Conservation (phyloP, 2,888 invertebrate species). For the Hyles lineata region DNA sequence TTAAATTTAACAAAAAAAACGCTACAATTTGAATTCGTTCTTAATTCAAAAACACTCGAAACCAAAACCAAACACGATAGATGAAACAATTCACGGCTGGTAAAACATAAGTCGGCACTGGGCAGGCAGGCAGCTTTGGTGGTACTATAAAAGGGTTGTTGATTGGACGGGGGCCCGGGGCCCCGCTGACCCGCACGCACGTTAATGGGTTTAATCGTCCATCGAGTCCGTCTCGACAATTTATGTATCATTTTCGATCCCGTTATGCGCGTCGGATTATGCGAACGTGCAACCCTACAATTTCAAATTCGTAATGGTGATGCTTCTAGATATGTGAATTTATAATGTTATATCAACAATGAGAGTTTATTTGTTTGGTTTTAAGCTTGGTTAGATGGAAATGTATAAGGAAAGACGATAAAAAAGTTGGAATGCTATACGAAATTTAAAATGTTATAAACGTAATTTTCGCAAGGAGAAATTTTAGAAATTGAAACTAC, state of each 20-base stretch:
- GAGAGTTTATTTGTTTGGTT: constrained; percentile 49
- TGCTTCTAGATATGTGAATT: constrained; percentile 71
- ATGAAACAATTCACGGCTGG: constrained; percentile 32
- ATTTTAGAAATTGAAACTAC: too few relatives aligned
- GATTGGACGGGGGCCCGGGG: constrained; percentile 73
- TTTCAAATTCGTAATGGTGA: constrained; percentile 67
- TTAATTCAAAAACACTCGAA: background rate
- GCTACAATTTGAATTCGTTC: background rate
- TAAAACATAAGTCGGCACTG: constrained; percentile 34
- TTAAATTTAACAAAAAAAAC: too few relatives aligned
- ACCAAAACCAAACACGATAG: constrained; percentile 22
- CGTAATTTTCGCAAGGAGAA: too few relatives aligned
- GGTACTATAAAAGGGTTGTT: constrained; percentile 71
- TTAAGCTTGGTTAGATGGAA: background rate
- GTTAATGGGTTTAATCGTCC: constrained; percentile 84
- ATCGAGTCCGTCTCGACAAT: constrained; percentile 78
- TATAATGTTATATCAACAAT: constrained; percentile 59
- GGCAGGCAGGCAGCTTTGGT: constrained; percentile 32
- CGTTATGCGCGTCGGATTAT: constrained; percentile 80
- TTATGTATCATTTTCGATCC: constrained; percentile 85
- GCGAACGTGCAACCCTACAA: constrained; percentile 64
- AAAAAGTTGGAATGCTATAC: background rate
- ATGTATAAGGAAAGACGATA: background rate
- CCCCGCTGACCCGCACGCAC: constrained; percentile 72
- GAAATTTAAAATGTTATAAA: too few relatives aligned